Base-by-base conservation (phyloP, 2,888 invertebrate species). In the Atethmia centrago region DNA sequence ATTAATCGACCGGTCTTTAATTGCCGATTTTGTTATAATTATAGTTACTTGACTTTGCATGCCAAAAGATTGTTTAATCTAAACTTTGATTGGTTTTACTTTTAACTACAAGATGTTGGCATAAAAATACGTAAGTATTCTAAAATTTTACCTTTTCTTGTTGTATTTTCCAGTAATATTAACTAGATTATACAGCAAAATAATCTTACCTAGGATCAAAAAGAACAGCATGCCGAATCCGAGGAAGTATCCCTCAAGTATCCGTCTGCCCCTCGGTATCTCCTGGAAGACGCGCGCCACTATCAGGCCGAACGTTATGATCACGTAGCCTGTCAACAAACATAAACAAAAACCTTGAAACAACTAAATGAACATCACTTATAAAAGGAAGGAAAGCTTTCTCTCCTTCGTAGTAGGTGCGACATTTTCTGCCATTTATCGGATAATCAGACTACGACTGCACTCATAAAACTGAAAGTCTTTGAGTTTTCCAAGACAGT, bases 221-320 rank as follows among this genome's bases (percentile, higher is more conserved):
- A 98, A 98, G 85, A 98, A 96, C 80, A 98, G 93, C 79, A 98
- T 96, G 8, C 98, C 98, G 71, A 98, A 93, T 16, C 97, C 97
- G n/a, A 98, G 96, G 65, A 98, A 94, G 76, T 97, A 96, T n/a
- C 97, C 96, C 91, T 98, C 98, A 88, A 97, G 93, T 71, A 97
- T 97, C 83, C 97, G 95, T 80, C 96, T 95, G 10, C 97, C 97
- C 49, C 94, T 96, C 55, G 97, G 97, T 80, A 98, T 95, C 93
- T 98, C 98, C 42, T 97, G 97, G 83, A 97, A 95, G 8, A 97
- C 91, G 40, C 97, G 96, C 25, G 97, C 98, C 79, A 98, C 90
- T 70, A 98, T 95, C 81, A 98, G 94, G 31, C 97, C 98, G 74
- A 97, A 95, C 16, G 97, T 97, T 85, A 98, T 97, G 83, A 98